These are phyloP conservation scores for Oreocharis arfaki DNA, from an alignment of 2,113 vertebrate species.

Conservation along the genomic window DNA sequence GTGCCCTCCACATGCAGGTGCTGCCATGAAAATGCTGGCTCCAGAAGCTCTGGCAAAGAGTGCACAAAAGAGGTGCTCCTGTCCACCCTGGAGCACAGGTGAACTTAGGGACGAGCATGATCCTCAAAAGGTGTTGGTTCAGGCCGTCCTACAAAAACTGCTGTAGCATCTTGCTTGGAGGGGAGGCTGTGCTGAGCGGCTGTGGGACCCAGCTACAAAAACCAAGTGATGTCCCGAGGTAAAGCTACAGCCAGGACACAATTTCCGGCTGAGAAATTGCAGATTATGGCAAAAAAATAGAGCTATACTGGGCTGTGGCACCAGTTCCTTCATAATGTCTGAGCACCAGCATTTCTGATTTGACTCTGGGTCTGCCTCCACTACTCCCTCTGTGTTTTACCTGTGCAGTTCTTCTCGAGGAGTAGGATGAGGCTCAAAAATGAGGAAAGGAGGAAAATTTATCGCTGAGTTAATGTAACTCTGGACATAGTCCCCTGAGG, in stretches of 20 bases:
- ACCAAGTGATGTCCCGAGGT: fast-evolving
- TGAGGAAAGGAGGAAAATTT: neutral
- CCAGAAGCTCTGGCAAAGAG: neutral
- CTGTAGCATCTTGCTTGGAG: neutral
- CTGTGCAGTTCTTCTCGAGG: neutral
- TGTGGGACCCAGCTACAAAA: neutral
- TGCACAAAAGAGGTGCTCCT: neutral
- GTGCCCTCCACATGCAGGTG: neutral
- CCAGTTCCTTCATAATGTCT: neutral
- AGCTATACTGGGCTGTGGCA: neutral
- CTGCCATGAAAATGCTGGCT: neutral
- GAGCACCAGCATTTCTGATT: neutral
- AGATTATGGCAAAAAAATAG: neutral
- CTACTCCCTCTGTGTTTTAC: neutral
- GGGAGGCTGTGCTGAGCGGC: neutral
- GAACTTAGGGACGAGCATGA: neutral
- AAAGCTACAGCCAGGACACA: neutral
- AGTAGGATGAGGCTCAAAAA: neutral
- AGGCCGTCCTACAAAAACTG: neutral
- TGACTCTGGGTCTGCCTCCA: neutral
- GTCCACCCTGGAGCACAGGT: neutral
- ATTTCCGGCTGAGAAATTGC: neutral
- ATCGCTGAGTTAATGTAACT: neutral
- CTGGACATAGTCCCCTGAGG: neutral
- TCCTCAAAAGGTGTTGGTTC: neutral